A percentile compares a stretch with the other conserved stretches of the same genome.
These are phyloP conservation scores for Zaprionus inermis DNA, from an alignment of 1,140 invertebrate genomes.

Conservation along the genomic window DNA sequence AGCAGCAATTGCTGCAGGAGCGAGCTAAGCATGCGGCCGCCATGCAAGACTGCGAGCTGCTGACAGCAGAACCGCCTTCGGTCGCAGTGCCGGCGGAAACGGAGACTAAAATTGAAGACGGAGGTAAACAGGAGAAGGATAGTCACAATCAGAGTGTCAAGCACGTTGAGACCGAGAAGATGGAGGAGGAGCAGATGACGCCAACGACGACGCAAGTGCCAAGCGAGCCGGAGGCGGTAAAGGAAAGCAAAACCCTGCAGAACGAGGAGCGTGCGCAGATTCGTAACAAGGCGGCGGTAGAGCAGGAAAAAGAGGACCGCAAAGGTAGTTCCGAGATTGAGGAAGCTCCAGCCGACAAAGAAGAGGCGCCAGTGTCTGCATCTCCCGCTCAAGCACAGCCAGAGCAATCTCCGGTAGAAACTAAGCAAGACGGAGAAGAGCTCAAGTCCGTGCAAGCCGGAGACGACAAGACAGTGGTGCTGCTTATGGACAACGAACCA, in stretches of 20 bases:
- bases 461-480: constrained; percentile 75
- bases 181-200: constrained; percentile 21
- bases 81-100: not conserved
- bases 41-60: constrained; percentile 18
- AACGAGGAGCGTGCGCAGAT: constrained; percentile 62
- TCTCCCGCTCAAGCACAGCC: not conserved
- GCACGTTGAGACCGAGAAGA: constrained; percentile 46
- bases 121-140: not conserved
- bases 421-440: not conserved
- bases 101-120: not conserved
- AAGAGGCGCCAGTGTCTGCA: not conserved
- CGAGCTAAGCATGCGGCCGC: constrained; percentile 52
- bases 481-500: constrained; percentile 77
- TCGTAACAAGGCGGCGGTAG: constrained; percentile 33
- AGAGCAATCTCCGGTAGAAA: not conserved
- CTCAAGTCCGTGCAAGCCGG: constrained; percentile 32
- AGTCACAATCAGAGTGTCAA: constrained; percentile 49
- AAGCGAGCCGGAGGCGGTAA: constrained; percentile 53
- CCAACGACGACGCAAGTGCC: not conserved
- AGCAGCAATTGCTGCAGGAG: constrained; percentile 63
- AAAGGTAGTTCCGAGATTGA: not conserved
- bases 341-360: not conserved
- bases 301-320: not conserved
- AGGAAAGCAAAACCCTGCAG: constrained; percentile 64
- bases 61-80: not conserved